These are phyloP conservation scores for Echinarachnius parma DNA, from an alignment of 53 echinoderm and acorn worm species.

Conservation along the genomic window DNA sequence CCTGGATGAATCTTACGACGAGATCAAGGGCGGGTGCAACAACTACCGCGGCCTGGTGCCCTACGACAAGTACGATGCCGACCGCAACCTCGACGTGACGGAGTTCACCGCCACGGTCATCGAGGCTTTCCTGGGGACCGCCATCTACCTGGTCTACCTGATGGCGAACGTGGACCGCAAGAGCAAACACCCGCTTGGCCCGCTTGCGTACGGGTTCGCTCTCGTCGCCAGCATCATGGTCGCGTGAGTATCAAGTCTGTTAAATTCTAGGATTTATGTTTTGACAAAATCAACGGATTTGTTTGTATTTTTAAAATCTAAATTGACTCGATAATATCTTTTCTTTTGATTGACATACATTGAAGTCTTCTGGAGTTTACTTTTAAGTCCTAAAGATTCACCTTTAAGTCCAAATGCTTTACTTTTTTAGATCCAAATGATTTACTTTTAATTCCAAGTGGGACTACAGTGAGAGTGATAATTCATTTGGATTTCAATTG, in stretches of 20 bases:
- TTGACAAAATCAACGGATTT: too few species aligned
- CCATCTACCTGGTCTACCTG: conserved; percentile 74
- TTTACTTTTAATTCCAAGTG: too few species aligned
- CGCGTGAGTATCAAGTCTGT: conserved; percentile 62
- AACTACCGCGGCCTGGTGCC: conserved; percentile 66
- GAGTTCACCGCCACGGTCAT: conserved; percentile 55
- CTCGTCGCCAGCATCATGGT: conserved; percentile 60
- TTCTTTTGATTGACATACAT: too few species aligned
- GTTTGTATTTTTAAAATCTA: too few species aligned
- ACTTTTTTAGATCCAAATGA: too few species aligned
- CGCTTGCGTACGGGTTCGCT: conserved; percentile 73
- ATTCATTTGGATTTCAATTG: too few species aligned
- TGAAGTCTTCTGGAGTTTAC: too few species aligned
- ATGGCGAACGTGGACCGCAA: conserved; percentile 71
- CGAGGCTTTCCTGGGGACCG: conserved; percentile 55
- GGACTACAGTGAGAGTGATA: too few species aligned
- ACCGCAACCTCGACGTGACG: conserved; percentile 49
- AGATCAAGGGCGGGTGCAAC: conserved; percentile 74
- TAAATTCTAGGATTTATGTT: too few species aligned
- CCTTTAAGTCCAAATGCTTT: too few species aligned
- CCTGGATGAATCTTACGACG: conserved; percentile 60
- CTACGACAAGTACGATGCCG: conserved; percentile 39
- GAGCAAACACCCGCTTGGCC: conserved; percentile 60
- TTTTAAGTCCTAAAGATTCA: too few species aligned
- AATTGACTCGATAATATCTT: too few species aligned